Conservation (phyloP, 2,888 invertebrate genomes). For the Cinara cedri region DNA sequence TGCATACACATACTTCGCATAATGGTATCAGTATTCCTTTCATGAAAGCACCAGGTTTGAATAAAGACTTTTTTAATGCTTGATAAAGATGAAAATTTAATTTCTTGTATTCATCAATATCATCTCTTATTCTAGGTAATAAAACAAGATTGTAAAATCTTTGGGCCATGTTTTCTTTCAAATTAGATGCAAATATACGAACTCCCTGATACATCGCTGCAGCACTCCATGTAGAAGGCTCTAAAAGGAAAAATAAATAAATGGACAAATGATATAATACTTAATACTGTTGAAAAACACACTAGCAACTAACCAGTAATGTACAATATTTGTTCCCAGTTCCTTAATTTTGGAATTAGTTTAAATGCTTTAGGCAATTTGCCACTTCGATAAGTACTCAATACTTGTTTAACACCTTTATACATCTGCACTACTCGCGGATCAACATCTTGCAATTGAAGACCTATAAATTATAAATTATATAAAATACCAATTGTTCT, state of each 20-base stretch:
- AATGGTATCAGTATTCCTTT: constrained; percentile 78
- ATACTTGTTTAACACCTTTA: constrained; percentile 85
- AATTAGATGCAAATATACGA: constrained; percentile 94
- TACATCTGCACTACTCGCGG: constrained; percentile 79
- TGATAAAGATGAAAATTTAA: constrained; percentile 96
- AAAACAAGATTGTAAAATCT: constrained; percentile 92
- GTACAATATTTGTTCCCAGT: constrained; percentile 92
- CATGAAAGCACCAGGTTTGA: constrained; percentile 98
- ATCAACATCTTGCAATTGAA: constrained; percentile 83
- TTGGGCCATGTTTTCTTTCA: constrained; percentile 96
- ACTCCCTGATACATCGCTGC: constrained; percentile 97
- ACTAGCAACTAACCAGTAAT: constrained; percentile 68
- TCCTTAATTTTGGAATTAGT: constrained; percentile 86
- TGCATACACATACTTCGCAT: constrained; percentile 65
- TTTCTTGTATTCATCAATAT: constrained; percentile 91
- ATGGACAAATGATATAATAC: not conserved
- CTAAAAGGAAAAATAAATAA: constrained; percentile 64
- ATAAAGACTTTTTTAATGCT: constrained; percentile 88
- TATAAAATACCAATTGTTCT: constrained; percentile 2
- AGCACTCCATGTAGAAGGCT: constrained; percentile 96
- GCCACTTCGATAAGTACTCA: constrained; percentile 88
- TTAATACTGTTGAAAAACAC: not conserved
- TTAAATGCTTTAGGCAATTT: constrained; percentile 98
- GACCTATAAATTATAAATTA: constrained; percentile 65
- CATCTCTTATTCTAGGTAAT: constrained; percentile 90